Base-by-base conservation (phyloP, 2,888 invertebrate genomes). In the Pammene aurita region DNA sequence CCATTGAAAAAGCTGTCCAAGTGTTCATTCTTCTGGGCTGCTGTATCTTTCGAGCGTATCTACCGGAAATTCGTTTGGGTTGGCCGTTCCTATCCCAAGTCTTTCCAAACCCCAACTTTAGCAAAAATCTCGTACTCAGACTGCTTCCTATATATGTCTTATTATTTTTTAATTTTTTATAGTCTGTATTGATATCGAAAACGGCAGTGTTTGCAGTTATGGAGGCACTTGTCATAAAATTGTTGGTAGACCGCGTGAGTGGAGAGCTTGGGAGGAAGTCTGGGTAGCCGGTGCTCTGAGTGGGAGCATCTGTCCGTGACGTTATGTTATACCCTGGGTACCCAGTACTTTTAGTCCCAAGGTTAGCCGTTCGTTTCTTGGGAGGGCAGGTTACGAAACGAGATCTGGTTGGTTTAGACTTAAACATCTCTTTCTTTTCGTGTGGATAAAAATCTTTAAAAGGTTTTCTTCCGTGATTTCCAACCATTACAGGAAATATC, bases 401-500 rank as follows among this genome's bases (percentile, higher is more conserved):
- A n/a, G 46, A 46, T 72, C 52, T 77, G 0, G 78, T 80, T 2
- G 80, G 76, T 35, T 63, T 75, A 10, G 54, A 74, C 64, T 67
- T 77, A 63, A 87, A 88, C 0, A 26, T 14, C 0, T 68, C 56
- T 60, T 82, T 72, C 7, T 83, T 70, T 70, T 88, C 89, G 46
- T 76, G 79, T 10, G 70, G 35, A 60, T 80, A 89, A 5, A 80
- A 55, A 1, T 74, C 71, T 72, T 72, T 74, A 71, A 84, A 85
- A 10, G 73, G 68, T 1, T 76, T 65, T 5, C 71, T 75, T 4
- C 80, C 87, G 66, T 72, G 75, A 1, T 72, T 76, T 9, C 88
- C 89, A 13, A 89, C 52, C 55, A 79, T 85, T 1, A 90, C 67
- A 7, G 91, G 91, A 68, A 91, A 91, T 9, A 73, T 73, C 72